These are phyloP conservation scores for Pheosia gnoma DNA, from an alignment of 2,888 invertebrate species.

Conservation along the genomic window DNA sequence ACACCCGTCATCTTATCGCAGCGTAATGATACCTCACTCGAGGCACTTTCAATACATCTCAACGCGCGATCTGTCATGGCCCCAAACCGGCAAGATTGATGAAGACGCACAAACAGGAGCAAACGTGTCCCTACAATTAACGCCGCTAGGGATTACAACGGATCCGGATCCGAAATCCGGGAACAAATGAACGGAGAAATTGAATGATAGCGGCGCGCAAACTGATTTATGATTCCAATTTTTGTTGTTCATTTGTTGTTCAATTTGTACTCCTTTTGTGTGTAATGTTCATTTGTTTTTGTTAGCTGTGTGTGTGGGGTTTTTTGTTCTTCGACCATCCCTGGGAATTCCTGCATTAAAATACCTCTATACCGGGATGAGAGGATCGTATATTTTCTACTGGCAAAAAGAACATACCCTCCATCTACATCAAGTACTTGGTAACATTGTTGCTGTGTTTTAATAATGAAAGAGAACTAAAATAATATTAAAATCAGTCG, in stretches of 20 bases:
- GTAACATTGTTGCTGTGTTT: too few relatives aligned
- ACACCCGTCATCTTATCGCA: conserved; percentile 20
- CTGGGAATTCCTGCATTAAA: not conserved
- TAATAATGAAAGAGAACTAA: too few relatives aligned
- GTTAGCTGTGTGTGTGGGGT: not conserved
- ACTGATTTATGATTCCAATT: conserved; percentile 54
- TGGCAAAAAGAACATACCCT: too few relatives aligned
- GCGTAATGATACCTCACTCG: conserved; percentile 27
- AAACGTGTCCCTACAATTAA: conserved; percentile 48
- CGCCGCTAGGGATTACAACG: conserved; percentile 27
- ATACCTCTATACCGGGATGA: too few relatives aligned
- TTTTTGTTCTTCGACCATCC: not conserved
- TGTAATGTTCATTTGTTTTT: conserved; percentile 6
- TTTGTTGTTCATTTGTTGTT: conserved; percentile 33
- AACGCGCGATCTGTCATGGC: conserved; percentile 32
- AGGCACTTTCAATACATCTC: conserved; percentile 25
- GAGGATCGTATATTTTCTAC: too few relatives aligned
- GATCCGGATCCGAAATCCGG: conserved; percentile 16
- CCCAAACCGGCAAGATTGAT: conserved; percentile 35
- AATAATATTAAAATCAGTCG: too few relatives aligned
- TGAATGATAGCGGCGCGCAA: conserved; percentile 59
- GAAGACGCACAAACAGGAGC: conserved; percentile 35
- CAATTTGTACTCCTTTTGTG: conserved; percentile 6
- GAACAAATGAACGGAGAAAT: conserved; percentile 61
- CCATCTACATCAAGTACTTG: too few relatives aligned